phyloP scores from a whole-genome alignment of 64 coral and sea anemone genomes.

The Montipora capricornis region DNA sequence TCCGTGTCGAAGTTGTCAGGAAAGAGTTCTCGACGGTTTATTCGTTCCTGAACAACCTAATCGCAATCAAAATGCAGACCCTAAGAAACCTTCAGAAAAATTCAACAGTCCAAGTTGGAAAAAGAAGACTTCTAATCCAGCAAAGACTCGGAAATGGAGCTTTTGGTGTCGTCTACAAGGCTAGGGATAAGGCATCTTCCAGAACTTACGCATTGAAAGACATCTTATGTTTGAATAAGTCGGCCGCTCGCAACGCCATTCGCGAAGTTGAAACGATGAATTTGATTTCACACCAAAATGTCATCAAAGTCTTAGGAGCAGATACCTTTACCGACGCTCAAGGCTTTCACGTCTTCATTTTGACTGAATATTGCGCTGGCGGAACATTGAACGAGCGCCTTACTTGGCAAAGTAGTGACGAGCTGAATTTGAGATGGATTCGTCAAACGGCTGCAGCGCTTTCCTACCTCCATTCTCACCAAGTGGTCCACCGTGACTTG shows the following conservation, averaged over 20 bases:
- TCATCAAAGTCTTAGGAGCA: slow-evolving; percentile 30
- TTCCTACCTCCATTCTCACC: slow-evolving; percentile 58
- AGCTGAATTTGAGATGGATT: slow-evolving; percentile 77
- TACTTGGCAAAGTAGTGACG: slow-evolving; percentile 29
- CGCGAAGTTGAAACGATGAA: slow-evolving; percentile 39
- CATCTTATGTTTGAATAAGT: slow-evolving; percentile 32
- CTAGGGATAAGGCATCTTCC: background rate
- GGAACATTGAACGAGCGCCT: slow-evolving; percentile 61
- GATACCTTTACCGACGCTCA: background rate
- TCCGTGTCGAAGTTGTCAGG: too few species aligned
- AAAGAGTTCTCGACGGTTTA: too few species aligned
- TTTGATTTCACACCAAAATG: slow-evolving; percentile 36
- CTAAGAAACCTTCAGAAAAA: background rate
- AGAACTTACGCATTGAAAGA: slow-evolving; percentile 61
- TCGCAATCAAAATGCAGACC: background rate
- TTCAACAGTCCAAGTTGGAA: background rate
- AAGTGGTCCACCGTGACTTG: slow-evolving; percentile 58
- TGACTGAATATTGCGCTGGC: slow-evolving; percentile 71
- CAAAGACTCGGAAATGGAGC: slow-evolving; percentile 22
- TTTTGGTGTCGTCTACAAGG: slow-evolving; percentile 33
- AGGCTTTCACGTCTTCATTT: slow-evolving; percentile 18
- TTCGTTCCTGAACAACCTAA: background rate
- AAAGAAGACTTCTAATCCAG: background rate
- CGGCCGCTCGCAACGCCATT: slow-evolving; percentile 15
- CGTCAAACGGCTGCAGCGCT: slow-evolving; percentile 68